A percentile compares a stretch with the other conserved stretches of the same genome.
Conservation (phyloP, 1,140 invertebrate species). For the Drosophila novamexicana region DNA sequence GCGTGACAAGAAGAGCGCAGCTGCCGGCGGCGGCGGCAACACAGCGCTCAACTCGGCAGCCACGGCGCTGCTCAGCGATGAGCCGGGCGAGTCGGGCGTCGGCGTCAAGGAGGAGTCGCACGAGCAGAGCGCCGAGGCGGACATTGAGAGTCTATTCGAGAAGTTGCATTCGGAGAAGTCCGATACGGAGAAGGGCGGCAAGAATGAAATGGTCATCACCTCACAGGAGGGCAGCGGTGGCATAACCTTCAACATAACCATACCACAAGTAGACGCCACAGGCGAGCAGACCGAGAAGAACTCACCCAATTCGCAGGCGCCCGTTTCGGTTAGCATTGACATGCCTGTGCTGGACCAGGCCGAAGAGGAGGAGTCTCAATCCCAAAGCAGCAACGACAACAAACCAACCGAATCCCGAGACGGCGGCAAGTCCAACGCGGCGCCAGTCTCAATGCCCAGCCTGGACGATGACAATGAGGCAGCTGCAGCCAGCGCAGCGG, state of each 20-base stretch:
- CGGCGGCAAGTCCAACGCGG: conserved; percentile 49
- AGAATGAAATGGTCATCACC: conserved; percentile 79
- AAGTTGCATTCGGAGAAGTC: conserved; percentile 84
- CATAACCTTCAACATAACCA: conserved; percentile 84
- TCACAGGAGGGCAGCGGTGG: conserved; percentile 81
- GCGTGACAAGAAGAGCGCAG: conserved; percentile 64
- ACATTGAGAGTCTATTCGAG: conserved; percentile 84
- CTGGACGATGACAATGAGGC: conserved; percentile 81
- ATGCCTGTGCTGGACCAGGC: conserved; percentile 82
- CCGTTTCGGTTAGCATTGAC: conserved; percentile 80
- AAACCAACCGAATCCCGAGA: conserved; percentile 38
- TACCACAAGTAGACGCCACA: conserved; percentile 71
- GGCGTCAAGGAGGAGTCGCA: conserved; percentile 44
- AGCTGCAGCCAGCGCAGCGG: conserved; percentile 42
- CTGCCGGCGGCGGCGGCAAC: conserved; percentile 38
- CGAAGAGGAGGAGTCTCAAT: conserved; percentile 76
- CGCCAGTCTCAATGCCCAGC: conserved; percentile 83
- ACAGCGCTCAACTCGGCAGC: conserved; percentile 65
- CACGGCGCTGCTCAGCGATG: conserved; percentile 74
- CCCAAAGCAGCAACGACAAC: conserved; percentile 54
- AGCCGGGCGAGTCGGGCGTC: conserved; percentile 44
- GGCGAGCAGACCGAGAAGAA: conserved; percentile 65
- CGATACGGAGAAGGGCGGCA: conserved; percentile 58
- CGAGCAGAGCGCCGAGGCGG: conserved; percentile 71
- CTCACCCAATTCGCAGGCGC: conserved; percentile 67